These are phyloP conservation scores for Corapipo altera DNA, from an alignment of 2,113 vertebrate genomes.

Conservation along the genomic window DNA sequence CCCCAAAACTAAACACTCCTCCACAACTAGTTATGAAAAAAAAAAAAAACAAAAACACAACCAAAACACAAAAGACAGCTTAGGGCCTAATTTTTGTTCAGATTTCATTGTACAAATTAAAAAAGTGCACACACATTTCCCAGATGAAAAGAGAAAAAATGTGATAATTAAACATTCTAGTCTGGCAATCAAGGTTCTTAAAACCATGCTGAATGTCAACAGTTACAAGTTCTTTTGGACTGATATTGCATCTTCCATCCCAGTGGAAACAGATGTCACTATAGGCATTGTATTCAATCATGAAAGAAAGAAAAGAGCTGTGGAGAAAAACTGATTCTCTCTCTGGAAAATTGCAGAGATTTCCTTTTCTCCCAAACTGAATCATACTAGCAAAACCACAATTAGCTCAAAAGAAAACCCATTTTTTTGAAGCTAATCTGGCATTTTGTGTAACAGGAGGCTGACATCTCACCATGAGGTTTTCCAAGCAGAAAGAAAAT, in stretches of 20 bases:
- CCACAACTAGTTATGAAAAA: not conserved
- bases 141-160: not conserved
- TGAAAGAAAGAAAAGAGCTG: not conserved
- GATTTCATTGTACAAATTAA: not conserved
- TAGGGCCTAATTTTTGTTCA: not conserved
- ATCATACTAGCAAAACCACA: not conserved
- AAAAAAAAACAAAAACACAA: fast-evolving
- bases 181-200: not conserved
- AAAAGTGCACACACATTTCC: not conserved
- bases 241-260: not conserved
- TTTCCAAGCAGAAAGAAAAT: not conserved
- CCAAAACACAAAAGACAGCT: not conserved
- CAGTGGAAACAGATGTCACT: not conserved
- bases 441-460: not conserved
- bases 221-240: not conserved
- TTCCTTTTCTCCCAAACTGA: not conserved
- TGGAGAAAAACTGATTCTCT: not conserved
- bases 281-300: not conserved
- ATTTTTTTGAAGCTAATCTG: not conserved
- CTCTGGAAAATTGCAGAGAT: not conserved
- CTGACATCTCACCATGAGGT: not conserved
- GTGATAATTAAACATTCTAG: not conserved
- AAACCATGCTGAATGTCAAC: not conserved
- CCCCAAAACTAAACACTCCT: not conserved
- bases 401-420: not conserved